These are phyloP conservation scores for Cyaniris semiargus DNA, from an alignment of 2,888 invertebrate species.

Conservation along the genomic window DNA sequence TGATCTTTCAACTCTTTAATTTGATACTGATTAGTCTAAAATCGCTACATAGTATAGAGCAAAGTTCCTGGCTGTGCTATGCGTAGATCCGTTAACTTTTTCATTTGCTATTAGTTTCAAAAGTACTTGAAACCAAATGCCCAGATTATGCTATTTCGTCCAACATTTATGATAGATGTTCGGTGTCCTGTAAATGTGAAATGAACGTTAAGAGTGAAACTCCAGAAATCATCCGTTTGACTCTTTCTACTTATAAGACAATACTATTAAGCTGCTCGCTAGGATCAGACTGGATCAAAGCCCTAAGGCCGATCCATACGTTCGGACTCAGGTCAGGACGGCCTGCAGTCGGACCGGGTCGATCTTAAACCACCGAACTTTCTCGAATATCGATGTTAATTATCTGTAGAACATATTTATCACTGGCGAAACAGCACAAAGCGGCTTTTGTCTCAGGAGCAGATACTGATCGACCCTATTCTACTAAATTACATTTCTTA, in stretches of 20 bases:
- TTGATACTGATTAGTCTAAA: not conserved
- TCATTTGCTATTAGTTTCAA: too few relatives aligned
- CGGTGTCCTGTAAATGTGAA: too few relatives aligned
- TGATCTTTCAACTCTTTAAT: not conserved
- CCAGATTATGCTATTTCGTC: too few relatives aligned
- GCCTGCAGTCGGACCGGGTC: not conserved
- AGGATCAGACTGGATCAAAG: too few relatives aligned
- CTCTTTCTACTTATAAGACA: too few relatives aligned
- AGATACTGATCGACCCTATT: slow-evolving; percentile 5
- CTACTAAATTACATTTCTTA: slow-evolving; percentile 3
- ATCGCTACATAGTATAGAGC: not conserved
- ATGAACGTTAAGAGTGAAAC: too few relatives aligned
- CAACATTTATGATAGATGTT: too few relatives aligned
- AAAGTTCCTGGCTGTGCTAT: too few relatives aligned
- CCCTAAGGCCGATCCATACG: not conserved
- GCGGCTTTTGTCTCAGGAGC: not conserved
- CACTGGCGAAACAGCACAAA: slow-evolving; percentile 6
- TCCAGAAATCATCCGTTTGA: too few relatives aligned
- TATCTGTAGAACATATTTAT: slow-evolving; percentile 2
- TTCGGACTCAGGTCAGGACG: not conserved
- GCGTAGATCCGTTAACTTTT: too few relatives aligned
- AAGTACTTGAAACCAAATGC: too few relatives aligned
- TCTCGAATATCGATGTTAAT: not conserved
- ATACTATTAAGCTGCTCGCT: too few relatives aligned
- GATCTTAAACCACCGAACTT: not conserved